Conservation (phyloP, 2,888 invertebrate genomes). For the Mesoligia furuncula region DNA sequence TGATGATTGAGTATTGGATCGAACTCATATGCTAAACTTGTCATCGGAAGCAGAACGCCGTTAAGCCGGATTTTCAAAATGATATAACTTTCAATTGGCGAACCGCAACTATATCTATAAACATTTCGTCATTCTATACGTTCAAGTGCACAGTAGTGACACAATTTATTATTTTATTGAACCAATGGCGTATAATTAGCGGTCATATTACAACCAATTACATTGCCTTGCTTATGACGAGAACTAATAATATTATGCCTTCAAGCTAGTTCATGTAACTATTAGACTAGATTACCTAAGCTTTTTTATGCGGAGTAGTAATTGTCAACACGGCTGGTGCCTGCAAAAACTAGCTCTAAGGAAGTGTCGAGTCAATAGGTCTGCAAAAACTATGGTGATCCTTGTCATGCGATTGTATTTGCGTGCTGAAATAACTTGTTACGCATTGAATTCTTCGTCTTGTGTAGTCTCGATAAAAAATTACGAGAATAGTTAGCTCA, state of each 20-base stretch:
- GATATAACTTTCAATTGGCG: background rate
- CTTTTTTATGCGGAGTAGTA: background rate
- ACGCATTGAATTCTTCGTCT: background rate
- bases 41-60: background rate
- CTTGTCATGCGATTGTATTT: background rate
- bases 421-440: background rate
- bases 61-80: background rate
- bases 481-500: background rate
- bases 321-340: background rate
- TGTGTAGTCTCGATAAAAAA: background rate
- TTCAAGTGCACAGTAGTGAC: background rate
- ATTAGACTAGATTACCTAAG: conserved; percentile 16
- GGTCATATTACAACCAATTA: conserved; percentile 21
- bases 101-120: background rate
- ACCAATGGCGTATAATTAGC: conserved; percentile 28
- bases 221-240: background rate
- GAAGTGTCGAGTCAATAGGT: background rate
- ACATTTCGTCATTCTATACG: background rate
- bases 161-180: conserved; percentile 28
- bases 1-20: background rate
- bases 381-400: background rate
- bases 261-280: background rate
- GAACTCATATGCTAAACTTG: background rate
- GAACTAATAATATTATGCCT: conserved; percentile 14
- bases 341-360: background rate